A percentile compares a stretch with the other conserved stretches of the same genome.
These are phyloP conservation scores for Thamnaconus septentrionalis DNA, from an alignment of 2,113 vertebrate species.

Conservation along the genomic window DNA sequence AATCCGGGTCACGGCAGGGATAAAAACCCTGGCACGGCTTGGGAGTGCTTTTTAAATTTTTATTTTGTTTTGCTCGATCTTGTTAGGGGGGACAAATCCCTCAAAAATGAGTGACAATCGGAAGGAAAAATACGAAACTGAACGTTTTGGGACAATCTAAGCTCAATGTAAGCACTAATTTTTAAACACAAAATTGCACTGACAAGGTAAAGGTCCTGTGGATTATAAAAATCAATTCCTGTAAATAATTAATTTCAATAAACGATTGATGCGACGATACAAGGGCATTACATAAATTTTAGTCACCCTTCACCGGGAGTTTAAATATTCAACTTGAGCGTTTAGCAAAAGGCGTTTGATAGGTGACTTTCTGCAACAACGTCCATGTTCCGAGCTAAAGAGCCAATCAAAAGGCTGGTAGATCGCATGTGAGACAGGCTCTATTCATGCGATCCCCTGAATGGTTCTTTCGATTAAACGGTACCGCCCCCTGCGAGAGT, in stretches of 20 bases:
- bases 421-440: conserved; percentile 23
- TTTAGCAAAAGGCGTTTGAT: not conserved
- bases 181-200: too few relatives aligned
- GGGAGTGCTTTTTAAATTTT: not conserved
- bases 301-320: not conserved
- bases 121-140: too few relatives aligned
- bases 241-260: too few relatives aligned
- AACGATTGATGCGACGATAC: too few relatives aligned
- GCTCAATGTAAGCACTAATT: too few relatives aligned
- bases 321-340: not conserved
- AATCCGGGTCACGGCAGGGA: conserved; percentile 83
- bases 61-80: too few relatives aligned
- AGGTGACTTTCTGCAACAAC: conserved; percentile 19
- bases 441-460: conserved; percentile 16
- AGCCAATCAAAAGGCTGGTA: conserved; percentile 52
- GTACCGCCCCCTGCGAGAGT: conserved; percentile 1
- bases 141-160: too few relatives aligned
- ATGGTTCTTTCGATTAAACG: conserved; percentile 36
- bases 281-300: too few relatives aligned
- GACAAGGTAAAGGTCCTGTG: too few relatives aligned
- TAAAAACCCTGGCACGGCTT: conserved; percentile 62
- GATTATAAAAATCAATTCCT: too few relatives aligned
- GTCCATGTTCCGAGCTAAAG: conserved; percentile 64
- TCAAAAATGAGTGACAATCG: too few relatives aligned
- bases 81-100: too few relatives aligned